A percentile compares a stretch with the other conserved stretches of the same genome.
Evolutionary conservation across 2,113 vertebrate genomes (phyloP).

Genomic region (Catharus bicknelli): DNA sequence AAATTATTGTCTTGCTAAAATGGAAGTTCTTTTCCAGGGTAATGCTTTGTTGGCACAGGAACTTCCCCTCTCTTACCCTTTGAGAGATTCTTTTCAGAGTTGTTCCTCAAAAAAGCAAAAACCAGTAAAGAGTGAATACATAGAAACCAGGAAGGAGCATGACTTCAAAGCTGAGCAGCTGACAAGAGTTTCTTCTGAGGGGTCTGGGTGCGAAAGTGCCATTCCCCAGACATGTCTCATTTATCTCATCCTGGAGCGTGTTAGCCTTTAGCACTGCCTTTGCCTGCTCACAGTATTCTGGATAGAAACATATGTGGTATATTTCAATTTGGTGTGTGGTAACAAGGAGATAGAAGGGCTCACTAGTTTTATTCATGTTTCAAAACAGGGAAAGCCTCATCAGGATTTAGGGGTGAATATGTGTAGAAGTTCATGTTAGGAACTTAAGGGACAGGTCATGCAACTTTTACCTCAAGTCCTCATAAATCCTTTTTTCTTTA

Average conservation of each 20-base stretch:
- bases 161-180: background rate
- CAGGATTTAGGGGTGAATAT: background rate
- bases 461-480: background rate
- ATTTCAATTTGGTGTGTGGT: background rate
- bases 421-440: background rate
- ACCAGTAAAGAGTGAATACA: background rate
- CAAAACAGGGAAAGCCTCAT: background rate
- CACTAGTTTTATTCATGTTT: background rate
- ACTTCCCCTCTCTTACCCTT: background rate
- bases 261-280: no score
- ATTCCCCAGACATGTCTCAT: background rate
- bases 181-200: background rate
- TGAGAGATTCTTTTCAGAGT: constrained; percentile 11
- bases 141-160: background rate
- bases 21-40: background rate
- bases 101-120: constrained; percentile 23
- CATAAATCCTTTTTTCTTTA: background rate
- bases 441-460: background rate
- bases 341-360: background rate
- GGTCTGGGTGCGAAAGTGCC: background rate
- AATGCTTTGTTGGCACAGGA: background rate
- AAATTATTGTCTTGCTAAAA: background rate
- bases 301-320: rapidly evolving
- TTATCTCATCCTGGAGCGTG: no score
- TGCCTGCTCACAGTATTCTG: background rate